phyloP scores from a whole-genome alignment of 2,888 invertebrate genomes.

The Baronia brevicornis region DNA sequence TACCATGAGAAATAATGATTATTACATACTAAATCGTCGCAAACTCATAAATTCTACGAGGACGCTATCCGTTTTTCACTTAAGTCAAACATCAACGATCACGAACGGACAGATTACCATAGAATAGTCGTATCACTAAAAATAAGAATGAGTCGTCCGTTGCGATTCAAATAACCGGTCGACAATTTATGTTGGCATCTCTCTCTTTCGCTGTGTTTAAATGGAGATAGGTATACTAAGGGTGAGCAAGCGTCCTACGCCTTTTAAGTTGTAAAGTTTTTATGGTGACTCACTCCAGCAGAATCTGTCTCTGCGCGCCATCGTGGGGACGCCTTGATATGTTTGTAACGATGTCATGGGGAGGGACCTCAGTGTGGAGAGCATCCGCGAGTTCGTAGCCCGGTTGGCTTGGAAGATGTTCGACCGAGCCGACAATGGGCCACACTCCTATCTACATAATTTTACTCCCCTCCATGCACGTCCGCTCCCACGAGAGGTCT shows the following conservation, averaged over 20 bases:
- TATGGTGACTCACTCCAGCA: slow-evolving; percentile 4
- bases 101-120: slow-evolving; percentile 17
- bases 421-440: no score
- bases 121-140: slow-evolving; percentile 20
- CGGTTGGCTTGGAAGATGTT: no score
- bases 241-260: slow-evolving; percentile 4
- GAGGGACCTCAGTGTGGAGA: no score
- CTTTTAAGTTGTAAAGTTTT: slow-evolving; percentile 1
- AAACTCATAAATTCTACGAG: no score
- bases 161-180: slow-evolving; percentile 17
- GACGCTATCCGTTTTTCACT: not conserved
- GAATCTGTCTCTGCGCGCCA: no score
- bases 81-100: slow-evolving; percentile 3
- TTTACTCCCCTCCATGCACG: no score
- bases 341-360: not conserved
- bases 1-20: no score
- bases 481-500: no score
- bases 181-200: slow-evolving; percentile 11
- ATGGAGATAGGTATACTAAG: slow-evolving; percentile 6
- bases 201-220: slow-evolving; percentile 12
- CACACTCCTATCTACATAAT: no score
- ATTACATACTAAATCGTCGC: no score
- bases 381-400: no score
- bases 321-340: no score
- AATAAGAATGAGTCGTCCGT: slow-evolving; percentile 19